Conservation (phyloP, 2,113 vertebrate genomes). For the Etia nguti region DNA sequence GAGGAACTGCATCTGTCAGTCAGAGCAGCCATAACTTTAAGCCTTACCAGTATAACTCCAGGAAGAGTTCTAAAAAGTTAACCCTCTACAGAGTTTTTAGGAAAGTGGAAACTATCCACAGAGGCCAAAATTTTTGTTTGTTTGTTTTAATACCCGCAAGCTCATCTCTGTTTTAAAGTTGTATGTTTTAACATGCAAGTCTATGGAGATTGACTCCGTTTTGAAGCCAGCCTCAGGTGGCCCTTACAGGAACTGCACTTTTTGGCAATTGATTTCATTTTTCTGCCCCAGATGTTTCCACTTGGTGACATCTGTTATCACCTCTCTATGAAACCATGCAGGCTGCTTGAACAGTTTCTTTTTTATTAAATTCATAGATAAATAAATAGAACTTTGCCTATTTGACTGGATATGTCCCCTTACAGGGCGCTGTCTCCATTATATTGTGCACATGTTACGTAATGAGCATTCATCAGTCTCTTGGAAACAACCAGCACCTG, state of each 20-base stretch:
- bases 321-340: rapidly evolving
- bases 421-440: background rate
- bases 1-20: background rate
- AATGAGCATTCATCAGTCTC: too few species aligned
- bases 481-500: background rate
- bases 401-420: background rate
- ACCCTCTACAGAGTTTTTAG: background rate
- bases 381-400: background rate
- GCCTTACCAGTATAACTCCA: background rate
- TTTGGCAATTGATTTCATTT: background rate
- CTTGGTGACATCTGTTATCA: background rate
- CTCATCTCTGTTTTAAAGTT: background rate
- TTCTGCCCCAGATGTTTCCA: background rate
- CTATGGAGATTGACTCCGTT: background rate
- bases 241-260: background rate
- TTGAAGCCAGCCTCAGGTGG: rapidly evolving
- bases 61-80: background rate
- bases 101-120: background rate
- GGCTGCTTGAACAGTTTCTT: rapidly evolving
- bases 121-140: background rate
- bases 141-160: background rate
- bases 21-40: background rate
- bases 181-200: background rate
- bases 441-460: rapidly evolving
- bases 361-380: background rate